phyloP scores from a whole-genome alignment of 2,113 vertebrate genomes.

The Thermophis baileyi region DNA sequence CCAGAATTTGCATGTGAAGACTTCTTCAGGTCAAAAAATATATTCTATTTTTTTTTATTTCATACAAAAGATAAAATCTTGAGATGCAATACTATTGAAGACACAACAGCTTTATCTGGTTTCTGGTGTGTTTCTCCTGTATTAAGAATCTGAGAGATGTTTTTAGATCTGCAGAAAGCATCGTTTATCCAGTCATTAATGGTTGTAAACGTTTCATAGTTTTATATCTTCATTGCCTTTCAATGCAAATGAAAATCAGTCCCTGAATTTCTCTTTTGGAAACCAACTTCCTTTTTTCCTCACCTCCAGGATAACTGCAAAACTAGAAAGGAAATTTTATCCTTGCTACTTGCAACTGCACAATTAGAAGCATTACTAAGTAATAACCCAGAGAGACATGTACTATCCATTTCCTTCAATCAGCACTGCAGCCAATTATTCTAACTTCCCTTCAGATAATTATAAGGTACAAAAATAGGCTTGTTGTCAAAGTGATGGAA shows the following conservation, averaged over 20 bases:
- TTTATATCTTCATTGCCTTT: rapidly evolving
- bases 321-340: background rate
- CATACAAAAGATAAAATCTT: background rate
- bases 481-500: constrained; percentile 30
- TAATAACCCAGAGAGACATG: constrained; percentile 41
- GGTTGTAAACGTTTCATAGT: rapidly evolving
- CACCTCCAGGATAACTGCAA: rapidly evolving
- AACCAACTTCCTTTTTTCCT: background rate
- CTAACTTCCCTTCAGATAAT: constrained; percentile 56
- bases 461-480: constrained; percentile 61
- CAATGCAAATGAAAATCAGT: background rate
- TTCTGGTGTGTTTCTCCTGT: background rate
- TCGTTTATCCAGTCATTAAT: background rate
- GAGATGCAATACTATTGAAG: background rate
- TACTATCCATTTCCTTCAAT: constrained; percentile 54
- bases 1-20: background rate
- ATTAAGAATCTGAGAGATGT: background rate
- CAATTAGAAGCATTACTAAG: constrained; percentile 64
- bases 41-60: background rate
- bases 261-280: background rate
- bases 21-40: background rate
- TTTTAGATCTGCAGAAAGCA: background rate
- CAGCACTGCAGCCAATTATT: constrained; percentile 52
- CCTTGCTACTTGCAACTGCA: constrained; percentile 20
- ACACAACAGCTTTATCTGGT: background rate